Conservation (phyloP, 2,888 invertebrate species). For the Trissolcus japonicus region DNA sequence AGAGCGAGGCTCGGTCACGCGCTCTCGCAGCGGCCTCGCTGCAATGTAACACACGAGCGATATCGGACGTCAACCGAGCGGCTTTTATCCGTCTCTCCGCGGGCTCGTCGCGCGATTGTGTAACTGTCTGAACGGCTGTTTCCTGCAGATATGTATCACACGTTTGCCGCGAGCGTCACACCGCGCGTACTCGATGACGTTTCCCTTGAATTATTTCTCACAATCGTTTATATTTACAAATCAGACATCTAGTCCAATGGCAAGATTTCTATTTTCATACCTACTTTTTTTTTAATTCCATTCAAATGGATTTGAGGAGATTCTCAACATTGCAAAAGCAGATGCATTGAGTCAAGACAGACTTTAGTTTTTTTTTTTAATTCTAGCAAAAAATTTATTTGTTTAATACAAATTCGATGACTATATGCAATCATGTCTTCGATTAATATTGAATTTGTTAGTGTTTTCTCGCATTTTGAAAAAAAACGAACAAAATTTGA, state of each 20-base stretch:
- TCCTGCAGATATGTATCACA: slow-evolving; percentile 18
- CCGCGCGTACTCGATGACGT: slow-evolving; percentile 5
- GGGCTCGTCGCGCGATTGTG: neutral
- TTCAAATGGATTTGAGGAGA: neutral
- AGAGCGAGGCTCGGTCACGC: no score
- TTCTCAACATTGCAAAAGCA: neutral
- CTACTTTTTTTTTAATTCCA: neutral
- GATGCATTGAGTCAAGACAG: no score
- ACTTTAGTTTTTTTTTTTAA: no score
- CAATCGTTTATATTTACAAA: neutral
- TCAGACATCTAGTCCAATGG: no score
- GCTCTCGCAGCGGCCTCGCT: no score
- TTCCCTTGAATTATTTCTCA: slow-evolving; percentile 2
- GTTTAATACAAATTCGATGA: no score
- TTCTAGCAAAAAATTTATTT: no score
- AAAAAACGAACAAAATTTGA: neutral
- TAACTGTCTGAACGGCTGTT: slow-evolving; percentile 1
- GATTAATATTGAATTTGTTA: no score
- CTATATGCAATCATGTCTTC: no score
- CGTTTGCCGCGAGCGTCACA: neutral
- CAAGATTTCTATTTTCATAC: neutral
- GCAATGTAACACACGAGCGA: no score
- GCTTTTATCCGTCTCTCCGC: no score
- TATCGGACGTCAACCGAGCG: no score
- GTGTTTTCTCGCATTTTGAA: neutral